Percentiles rank a stretch among this genome's conserved stretches.
These are phyloP conservation scores for Tipula helvola DNA, from an alignment of 2,888 invertebrate genomes.

Conservation along the genomic window DNA sequence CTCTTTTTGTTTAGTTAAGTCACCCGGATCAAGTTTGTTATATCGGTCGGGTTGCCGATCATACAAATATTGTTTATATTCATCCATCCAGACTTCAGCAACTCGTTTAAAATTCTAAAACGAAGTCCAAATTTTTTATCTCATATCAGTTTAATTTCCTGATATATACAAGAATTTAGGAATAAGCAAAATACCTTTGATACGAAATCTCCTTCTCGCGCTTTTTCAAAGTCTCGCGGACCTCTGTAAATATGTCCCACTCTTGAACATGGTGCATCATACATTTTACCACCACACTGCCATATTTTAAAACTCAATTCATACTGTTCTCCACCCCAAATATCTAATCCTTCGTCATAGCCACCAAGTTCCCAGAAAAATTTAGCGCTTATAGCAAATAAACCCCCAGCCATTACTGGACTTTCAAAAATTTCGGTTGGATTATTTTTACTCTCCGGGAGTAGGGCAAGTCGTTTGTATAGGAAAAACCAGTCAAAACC, in stretches of 20 bases:
- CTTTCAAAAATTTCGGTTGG: slow-evolving; percentile 41
- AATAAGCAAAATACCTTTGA: slow-evolving; percentile 19
- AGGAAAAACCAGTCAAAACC: slow-evolving; percentile 97
- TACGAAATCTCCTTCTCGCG: slow-evolving; percentile 80
- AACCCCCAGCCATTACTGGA: slow-evolving; percentile 94
- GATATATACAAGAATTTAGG: not conserved
- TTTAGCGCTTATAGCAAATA: slow-evolving; percentile 81
- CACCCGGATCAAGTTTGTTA: slow-evolving; percentile 59
- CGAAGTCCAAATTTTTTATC: not conserved
- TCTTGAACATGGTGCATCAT: slow-evolving; percentile 85
- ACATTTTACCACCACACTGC: slow-evolving; percentile 88
- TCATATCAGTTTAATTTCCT: not conserved
- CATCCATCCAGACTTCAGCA: slow-evolving; percentile 98
- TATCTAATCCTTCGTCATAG: slow-evolving; percentile 81
- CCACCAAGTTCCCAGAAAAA: slow-evolving; percentile 97
- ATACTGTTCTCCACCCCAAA: slow-evolving; percentile 98
- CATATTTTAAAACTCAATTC: slow-evolving; percentile 95
- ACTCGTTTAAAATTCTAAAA: slow-evolving; percentile 78
- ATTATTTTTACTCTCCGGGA: slow-evolving; percentile 25
- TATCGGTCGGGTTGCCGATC: slow-evolving; percentile 59
- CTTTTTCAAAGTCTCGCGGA: slow-evolving; percentile 54
- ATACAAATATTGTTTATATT: slow-evolving; percentile 81
- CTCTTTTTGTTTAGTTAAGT: slow-evolving; percentile 62
- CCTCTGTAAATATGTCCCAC: slow-evolving; percentile 85
- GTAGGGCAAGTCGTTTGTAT: slow-evolving; percentile 81